phyloP scores from a whole-genome alignment of 2,888 invertebrate species.

The Thera britannica region DNA sequence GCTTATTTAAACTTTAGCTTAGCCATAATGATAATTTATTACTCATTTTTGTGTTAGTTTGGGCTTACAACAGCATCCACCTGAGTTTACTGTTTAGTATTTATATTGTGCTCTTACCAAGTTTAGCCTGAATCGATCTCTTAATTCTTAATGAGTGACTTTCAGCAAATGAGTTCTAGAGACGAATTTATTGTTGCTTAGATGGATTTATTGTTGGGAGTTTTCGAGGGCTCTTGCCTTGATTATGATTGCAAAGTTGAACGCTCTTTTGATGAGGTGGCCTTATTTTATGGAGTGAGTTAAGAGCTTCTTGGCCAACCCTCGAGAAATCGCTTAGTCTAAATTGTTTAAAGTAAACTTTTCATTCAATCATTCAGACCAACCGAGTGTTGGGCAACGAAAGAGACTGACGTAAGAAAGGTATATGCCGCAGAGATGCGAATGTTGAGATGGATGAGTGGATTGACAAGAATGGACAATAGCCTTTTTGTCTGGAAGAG shows the following conservation, averaged over 20 bases:
- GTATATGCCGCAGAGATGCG: no score
- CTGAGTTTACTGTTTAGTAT: constrained; percentile 5
- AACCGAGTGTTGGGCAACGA: no score
- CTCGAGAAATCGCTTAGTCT: background rate
- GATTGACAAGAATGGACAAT: no score
- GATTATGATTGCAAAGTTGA: constrained; percentile 22
- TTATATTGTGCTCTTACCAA: constrained; percentile 27
- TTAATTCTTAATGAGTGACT: constrained; percentile 53
- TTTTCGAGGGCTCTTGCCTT: constrained; percentile 16
- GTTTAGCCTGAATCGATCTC: constrained; percentile 44
- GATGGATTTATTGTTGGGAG: constrained; percentile 28
- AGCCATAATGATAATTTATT: no score
- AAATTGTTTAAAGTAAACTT: background rate
- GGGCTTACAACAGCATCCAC: no score
- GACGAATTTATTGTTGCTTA: constrained; percentile 34
- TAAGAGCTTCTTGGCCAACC: background rate
- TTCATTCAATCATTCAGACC: no score
- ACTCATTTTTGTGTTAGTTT: no score
- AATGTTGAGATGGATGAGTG: no score
- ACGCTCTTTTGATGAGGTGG: constrained; percentile 14
- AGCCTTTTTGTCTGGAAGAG: no score
- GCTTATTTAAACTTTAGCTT: no score
- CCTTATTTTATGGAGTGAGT: background rate
- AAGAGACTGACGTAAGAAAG: no score
- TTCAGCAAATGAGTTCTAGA: constrained; percentile 40